Percentiles rank a stretch among this genome's conserved stretches.
phyloP scores from a whole-genome alignment of 2,797 vertebrate genomes.

The Xiphophorus birchmanni region DNA sequence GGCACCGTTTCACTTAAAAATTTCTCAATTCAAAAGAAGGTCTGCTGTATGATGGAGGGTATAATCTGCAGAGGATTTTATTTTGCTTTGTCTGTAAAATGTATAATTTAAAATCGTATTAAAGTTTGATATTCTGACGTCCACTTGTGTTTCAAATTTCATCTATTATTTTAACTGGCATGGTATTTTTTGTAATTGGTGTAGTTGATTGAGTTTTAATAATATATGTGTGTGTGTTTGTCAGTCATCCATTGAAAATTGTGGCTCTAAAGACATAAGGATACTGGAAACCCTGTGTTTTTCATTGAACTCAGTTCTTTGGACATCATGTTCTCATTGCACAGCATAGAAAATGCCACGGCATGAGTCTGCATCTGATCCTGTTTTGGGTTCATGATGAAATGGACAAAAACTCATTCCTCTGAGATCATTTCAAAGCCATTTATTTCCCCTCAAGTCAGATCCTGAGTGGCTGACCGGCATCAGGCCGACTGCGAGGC shows the following conservation, averaged over 20 bases:
- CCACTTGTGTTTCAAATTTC: background rate
- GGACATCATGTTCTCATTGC: slow-evolving; percentile 3
- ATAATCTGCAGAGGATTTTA: background rate
- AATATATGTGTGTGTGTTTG: background rate
- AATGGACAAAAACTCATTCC: background rate
- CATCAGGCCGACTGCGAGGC: background rate
- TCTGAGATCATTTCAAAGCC: slow-evolving; percentile 5
- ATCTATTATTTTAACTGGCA: background rate
- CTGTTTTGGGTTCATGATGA: background rate
- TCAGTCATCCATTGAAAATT: background rate
- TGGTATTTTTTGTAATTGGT: background rate
- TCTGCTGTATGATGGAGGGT: background rate
- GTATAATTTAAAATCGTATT: background rate
- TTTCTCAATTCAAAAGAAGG: background rate
- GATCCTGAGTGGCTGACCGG: background rate
- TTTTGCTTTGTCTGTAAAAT: background rate
- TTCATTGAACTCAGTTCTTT: background rate
- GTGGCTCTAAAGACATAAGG: background rate
- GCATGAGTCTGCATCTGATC: slow-evolving; percentile 4
- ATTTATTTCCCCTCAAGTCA: background rate
- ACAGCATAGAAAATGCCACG: background rate
- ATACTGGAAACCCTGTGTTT: background rate
- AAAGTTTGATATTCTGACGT: background rate
- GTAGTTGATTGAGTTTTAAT: background rate
- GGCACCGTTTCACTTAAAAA: background rate